Evolutionary conservation across 2,797 vertebrate species (phyloP).

Genomic region (Gambelia wislizenii): DNA sequence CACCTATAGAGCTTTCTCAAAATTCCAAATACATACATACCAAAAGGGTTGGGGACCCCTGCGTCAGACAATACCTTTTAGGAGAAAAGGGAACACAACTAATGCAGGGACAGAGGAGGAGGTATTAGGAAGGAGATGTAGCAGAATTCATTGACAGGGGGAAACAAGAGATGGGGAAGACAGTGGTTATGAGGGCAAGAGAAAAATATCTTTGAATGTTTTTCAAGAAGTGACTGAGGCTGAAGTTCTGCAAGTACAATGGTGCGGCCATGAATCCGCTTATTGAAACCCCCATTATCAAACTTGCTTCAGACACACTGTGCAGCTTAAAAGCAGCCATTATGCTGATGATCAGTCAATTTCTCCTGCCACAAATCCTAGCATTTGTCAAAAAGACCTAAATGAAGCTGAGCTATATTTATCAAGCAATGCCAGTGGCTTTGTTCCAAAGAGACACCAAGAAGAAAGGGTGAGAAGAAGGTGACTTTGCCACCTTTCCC

Average conservation of each 20-base stretch:
- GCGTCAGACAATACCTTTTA: background rate
- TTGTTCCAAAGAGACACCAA: background rate
- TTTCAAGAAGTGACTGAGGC: background rate
- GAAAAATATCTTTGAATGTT: background rate
- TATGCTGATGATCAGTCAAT: rapidly evolving
- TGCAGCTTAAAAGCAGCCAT: background rate
- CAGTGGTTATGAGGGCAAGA: background rate
- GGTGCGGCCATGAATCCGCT: background rate
- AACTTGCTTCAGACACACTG: background rate
- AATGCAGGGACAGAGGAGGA: background rate
- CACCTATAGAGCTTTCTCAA: no score
- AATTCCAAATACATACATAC: no score
- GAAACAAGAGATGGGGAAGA: background rate
- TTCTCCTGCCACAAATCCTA: background rate
- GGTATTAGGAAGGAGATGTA: background rate
- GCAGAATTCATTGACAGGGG: background rate
- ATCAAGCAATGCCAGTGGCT: background rate
- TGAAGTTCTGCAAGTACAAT: background rate
- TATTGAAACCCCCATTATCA: background rate
- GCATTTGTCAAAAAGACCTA: background rate
- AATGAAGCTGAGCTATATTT: background rate
- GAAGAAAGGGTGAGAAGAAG: background rate
- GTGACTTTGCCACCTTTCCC: background rate
- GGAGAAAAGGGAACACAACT: background rate
- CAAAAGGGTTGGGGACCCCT: background rate